phyloP scores from a whole-genome alignment of 2,888 invertebrate genomes.

The Prosapia bicincta region DNA sequence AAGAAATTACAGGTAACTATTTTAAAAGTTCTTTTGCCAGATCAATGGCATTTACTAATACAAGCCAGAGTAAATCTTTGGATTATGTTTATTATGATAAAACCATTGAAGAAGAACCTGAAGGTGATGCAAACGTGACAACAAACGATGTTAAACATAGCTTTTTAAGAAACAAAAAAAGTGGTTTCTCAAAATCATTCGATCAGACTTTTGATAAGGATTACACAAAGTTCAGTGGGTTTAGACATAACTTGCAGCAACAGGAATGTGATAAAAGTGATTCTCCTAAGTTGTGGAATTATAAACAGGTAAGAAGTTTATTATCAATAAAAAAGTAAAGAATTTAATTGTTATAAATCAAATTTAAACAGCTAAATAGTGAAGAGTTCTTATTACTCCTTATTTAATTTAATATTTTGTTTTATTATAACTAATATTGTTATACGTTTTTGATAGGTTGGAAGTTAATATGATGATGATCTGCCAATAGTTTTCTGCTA shows the following conservation, averaged over 20 bases:
- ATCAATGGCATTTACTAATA: slow-evolving; percentile 38
- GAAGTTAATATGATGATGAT: too few relatives aligned
- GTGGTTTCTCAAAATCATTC: slow-evolving; percentile 14
- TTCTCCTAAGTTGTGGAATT: slow-evolving; percentile 35
- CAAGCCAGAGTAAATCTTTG: slow-evolving; percentile 36
- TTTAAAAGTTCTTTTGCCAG: slow-evolving; percentile 40
- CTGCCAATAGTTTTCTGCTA: too few relatives aligned
- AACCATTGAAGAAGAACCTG: slow-evolving; percentile 31
- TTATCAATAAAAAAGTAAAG: too few relatives aligned
- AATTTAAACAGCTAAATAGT: too few relatives aligned
- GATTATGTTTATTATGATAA: slow-evolving; percentile 36
- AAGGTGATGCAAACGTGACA: slow-evolving; percentile 18
- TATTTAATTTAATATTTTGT: too few relatives aligned
- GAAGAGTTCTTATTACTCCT: too few relatives aligned
- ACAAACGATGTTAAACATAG: slow-evolving; percentile 10
- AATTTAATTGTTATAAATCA: too few relatives aligned
- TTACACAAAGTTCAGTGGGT: not conserved
- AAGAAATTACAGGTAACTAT: slow-evolving; percentile 31
- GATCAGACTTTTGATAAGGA: slow-evolving; percentile 29
- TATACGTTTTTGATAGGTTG: too few relatives aligned
- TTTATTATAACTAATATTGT: too few relatives aligned
- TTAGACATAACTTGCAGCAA: not conserved
- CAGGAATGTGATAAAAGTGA: slow-evolving; percentile 24
- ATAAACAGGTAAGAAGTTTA: slow-evolving; percentile 33
- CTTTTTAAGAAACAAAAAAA: not conserved